Conservation (phyloP, 2,888 invertebrate species). For the Tribolium freemani region DNA sequence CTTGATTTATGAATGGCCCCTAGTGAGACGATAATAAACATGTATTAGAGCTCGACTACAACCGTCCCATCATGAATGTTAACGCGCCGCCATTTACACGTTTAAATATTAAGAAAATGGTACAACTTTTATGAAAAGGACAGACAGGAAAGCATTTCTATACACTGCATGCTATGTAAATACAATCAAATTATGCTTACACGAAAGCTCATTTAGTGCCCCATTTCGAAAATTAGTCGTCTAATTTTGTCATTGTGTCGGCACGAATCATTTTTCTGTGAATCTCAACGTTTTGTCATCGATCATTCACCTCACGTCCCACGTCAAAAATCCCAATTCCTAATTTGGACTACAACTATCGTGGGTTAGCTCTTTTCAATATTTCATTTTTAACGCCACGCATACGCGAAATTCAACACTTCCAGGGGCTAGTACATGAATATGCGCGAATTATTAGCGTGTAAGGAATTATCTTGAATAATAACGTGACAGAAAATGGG, state of each 20-base stretch:
- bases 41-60: conserved; percentile 47
- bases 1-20: conserved; percentile 50
- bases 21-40: conserved; percentile 49
- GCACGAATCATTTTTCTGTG: background rate
- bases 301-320: conserved; percentile 38
- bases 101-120: conserved; percentile 29
- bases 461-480: conserved; percentile 20
- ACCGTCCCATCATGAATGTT: conserved; percentile 26
- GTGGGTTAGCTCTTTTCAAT: conserved; percentile 6
- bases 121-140: conserved; percentile 17
- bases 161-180: conserved; percentile 6
- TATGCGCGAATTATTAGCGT: conserved; percentile 19
- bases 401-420: conserved; percentile 8
- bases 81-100: conserved; percentile 27
- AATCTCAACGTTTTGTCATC: conserved; percentile 16
- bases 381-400: background rate
- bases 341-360: conserved; percentile 14
- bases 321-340: conserved; percentile 19
- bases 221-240: background rate
- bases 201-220: background rate
- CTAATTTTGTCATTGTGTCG: conserved; percentile 3
- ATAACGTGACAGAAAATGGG: conserved; percentile 18
- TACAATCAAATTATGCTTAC: background rate
- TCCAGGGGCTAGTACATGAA: background rate
- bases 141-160: conserved; percentile 5